Conservation (phyloP, 2,113 vertebrate genomes). For the Halichoerus grypus region DNA sequence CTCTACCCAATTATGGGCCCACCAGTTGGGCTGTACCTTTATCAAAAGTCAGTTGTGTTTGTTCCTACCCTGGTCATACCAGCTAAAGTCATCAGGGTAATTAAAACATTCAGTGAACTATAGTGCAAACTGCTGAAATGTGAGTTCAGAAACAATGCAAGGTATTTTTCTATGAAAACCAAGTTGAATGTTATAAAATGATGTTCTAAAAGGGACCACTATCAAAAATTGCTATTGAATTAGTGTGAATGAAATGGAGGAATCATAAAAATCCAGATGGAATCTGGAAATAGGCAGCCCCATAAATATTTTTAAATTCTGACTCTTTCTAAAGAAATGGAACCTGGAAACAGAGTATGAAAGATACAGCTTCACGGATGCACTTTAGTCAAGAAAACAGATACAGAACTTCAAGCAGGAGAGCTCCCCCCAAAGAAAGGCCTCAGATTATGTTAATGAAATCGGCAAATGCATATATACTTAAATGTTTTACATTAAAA, state of each 20-base stretch:
- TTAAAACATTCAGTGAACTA: neutral
- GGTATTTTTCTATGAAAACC: neutral
- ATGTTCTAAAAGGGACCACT: neutral
- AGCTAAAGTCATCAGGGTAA: neutral
- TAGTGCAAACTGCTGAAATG: neutral
- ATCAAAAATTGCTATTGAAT: neutral
- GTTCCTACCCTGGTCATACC: neutral
- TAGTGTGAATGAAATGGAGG: neutral
- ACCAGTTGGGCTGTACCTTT: neutral
- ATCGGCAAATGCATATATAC: neutral
- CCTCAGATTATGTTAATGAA: neutral
- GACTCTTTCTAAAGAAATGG: neutral
- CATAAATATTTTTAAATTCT: conserved; percentile 13
- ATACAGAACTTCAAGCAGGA: neutral
- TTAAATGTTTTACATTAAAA: conserved; percentile 40
- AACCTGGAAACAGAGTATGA: neutral
- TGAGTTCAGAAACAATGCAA: neutral
- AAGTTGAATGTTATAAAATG: neutral
- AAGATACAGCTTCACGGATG: neutral
- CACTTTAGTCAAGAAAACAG: neutral
- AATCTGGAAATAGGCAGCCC: neutral
- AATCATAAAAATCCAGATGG: neutral
- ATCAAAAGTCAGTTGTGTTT: neutral
- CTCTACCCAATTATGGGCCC: neutral
- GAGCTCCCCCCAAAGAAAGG: neutral